Evolutionary conservation across 37 sponge, comb jelly and placozoan species (phyloP).

Genomic region (Agelas oroides): DNA sequence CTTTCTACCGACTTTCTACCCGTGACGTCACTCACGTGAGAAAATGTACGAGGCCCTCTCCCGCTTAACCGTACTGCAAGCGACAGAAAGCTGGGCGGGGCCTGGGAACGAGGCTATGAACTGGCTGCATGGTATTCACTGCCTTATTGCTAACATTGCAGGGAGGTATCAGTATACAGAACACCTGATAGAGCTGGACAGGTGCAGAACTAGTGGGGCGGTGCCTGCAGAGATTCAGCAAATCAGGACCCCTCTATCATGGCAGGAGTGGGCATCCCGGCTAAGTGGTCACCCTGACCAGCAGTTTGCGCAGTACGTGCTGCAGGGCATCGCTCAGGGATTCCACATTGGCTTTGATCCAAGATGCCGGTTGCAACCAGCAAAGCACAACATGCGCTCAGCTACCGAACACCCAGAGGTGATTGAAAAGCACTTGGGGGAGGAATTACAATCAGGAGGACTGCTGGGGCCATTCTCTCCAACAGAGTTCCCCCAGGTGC

Average conservation of each 20-base stretch:
- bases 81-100: too few species aligned
- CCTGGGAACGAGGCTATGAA: too few species aligned
- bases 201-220: background rate
- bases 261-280: background rate
- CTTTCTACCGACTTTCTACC: too few species aligned
- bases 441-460: slow-evolving; percentile 11
- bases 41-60: too few species aligned
- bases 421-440: background rate
- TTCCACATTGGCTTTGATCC: background rate
- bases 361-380: background rate
- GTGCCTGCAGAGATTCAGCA: background rate
- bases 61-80: too few species aligned
- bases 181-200: background rate
- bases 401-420: slow-evolving; percentile 14
- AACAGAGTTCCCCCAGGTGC: background rate
- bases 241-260: background rate
- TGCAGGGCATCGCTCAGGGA: background rate
- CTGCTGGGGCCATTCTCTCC: slow-evolving; percentile 17
- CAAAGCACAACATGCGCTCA: slow-evolving; percentile 25
- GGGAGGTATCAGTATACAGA: slow-evolving; percentile 5
- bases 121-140: too few species aligned
- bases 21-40: too few species aligned
- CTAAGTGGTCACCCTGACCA: background rate
- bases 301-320: background rate
- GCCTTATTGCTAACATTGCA: background rate